Base-by-base conservation (phyloP, 2,113 vertebrate genomes). In the Pavo muticus region DNA sequence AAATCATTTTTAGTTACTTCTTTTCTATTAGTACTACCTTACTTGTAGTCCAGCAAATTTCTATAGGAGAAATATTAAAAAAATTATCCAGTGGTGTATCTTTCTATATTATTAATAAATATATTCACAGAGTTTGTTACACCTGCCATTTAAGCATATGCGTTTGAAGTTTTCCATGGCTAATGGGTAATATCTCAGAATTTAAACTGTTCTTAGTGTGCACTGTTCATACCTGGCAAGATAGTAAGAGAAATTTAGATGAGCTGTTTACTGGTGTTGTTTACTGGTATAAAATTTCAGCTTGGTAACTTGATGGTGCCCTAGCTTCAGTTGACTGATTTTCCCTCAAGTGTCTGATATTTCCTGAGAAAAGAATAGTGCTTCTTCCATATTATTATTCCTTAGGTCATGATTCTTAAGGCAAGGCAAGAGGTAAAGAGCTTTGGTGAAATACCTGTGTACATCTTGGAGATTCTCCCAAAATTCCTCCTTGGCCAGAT, bases 381-480 rank as follows among this genome's bases (percentile, higher is more conserved):
- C 5, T 70, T 11, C 25, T 52, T 54, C 18, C 15, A 25, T 35
- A 24, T 52, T 71, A 24, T 75, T 57, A 24, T 52, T 85, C 45
- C 78, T 82, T 52, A 73, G 12, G 32, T 78, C 39, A 42, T 29
- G 9, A 60, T 82, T 68, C 64, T 82, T 39, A 30, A 65, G 59
- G 42, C 35, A 73, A 23, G 3, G 19, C 7, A 83, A 69, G 18
- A 1, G 73, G 7, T 61, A 24, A 87, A 73, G 24, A 59, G 3
- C 9, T 35, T 67, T 18, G 37, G 12, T 73, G 8, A 32, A 70
- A 48, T 17, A 5, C 15, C 37, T 0, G 0, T 44, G 23, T 30
- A 14, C 20, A 64, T 15, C 6, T 17, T 70, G 60, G n/a, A 0
- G 0, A 42, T 77, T 8, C 19, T 78, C 14, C 35, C 17, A 65